These are phyloP conservation scores for Pomatostomus ruficeps DNA, from an alignment of 2,113 vertebrate genomes.

Conservation along the genomic window DNA sequence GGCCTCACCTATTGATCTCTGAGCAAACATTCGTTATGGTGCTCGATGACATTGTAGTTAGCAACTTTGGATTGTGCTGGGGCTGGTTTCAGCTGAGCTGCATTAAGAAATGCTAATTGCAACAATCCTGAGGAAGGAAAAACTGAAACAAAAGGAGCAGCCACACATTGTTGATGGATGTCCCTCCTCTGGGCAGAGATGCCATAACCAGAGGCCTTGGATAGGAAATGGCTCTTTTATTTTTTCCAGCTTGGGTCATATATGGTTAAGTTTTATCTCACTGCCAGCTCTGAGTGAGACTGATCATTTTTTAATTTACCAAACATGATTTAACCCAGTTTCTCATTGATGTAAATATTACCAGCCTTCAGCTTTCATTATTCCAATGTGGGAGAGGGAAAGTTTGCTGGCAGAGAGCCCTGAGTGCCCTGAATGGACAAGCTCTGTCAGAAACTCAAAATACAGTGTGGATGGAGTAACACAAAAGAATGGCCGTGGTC, in stretches of 20 bases:
- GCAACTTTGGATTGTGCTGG: conserved; percentile 9
- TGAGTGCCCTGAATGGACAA: background rate
- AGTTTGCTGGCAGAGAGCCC: background rate
- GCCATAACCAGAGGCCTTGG: background rate
- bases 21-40: conserved; percentile 21
- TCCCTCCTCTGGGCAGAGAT: background rate
- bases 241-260: background rate
- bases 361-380: background rate
- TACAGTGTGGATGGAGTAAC: background rate
- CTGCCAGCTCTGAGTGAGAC: background rate
- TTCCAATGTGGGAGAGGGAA: background rate
- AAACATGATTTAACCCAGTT: background rate
- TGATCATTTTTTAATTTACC: conserved; percentile 10
- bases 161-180: background rate
- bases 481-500: background rate
- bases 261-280: background rate
- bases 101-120: conserved; percentile 40
- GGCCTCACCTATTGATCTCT: conserved; percentile 56
- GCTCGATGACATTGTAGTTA: conserved; percentile 38
- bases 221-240: background rate
- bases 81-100: conserved; percentile 7
- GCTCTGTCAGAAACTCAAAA: background rate
- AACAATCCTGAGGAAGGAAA: background rate
- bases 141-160: conserved; percentile 8
- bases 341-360: background rate